Evolutionary conservation across 2,113 vertebrate genomes (phyloP), one percentile per base, ranked within the genome.

Genomic region (Eurystomus gularis): DNA sequence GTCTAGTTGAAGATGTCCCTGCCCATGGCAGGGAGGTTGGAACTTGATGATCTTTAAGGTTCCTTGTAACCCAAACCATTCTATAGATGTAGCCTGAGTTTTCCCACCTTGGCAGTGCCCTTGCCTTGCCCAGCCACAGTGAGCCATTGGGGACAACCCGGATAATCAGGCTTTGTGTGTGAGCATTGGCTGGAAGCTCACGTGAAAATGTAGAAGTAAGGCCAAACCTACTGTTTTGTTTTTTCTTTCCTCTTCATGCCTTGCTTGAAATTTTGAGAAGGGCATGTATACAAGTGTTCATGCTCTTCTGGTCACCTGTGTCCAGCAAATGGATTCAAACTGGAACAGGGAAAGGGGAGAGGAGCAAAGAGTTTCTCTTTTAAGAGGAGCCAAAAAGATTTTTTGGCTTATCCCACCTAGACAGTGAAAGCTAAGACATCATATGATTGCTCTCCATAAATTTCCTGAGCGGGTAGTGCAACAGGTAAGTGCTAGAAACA

Each of bases 201-300:
- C 3, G 5, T n/a, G n/a, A n/a, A n/a, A n/a, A n/a, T n/a, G n/a
- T n/a, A n/a, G n/a, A n/a, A n/a, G n/a, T n/a, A n/a, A n/a, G n/a
- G n/a, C n/a, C n/a, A n/a, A n/a, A n/a, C n/a, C n/a, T n/a, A n/a
- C n/a, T n/a, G n/a, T n/a, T n/a, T n/a, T 18, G 5, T 46, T 7
- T 46, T 1, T 28, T 16, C 29, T 64, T 31, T 5, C 19, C 9
- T 42, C 11, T 16, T n/a, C 8, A 5, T 64, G 28, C 31, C 9
- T 71, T 69, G 26, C 13, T 69, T 37, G 42, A 57, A 23, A 29
- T 44, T 24, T 19, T 33, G 24, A n/a, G 37, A 71, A 62, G 37
- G 29, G 33, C 54, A 33, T 0, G 1, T 49, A 7, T 49, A 8
- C 6, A 8, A 2, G 3, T 39, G 65, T n/a, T 55, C 0, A 0